Evolutionary conservation across 2,113 vertebrate species (phyloP).

Genomic region (Sinocyclocheilus rhinocerous): DNA sequence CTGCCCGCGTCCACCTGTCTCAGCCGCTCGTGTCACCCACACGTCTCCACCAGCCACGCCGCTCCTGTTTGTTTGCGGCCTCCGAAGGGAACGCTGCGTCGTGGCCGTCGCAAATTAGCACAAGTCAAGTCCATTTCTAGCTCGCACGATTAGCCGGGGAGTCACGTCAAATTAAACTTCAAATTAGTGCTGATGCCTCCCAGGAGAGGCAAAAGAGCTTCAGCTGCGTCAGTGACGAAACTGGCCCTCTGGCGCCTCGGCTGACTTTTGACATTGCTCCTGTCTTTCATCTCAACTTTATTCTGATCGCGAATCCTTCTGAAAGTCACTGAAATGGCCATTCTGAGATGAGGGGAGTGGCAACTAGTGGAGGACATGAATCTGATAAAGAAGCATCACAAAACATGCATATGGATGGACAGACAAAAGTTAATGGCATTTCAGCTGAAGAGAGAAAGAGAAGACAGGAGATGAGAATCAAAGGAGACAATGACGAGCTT

Average conservation of each 20-base stretch:
- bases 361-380: background rate
- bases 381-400: background rate
- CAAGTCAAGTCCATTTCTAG: conserved; percentile 76
- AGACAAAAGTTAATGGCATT: too few relatives aligned
- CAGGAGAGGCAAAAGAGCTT: conserved; percentile 53
- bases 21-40: conserved; percentile 55
- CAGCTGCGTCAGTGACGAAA: background rate
- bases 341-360: background rate
- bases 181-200: conserved; percentile 74
- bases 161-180: conserved; percentile 80
- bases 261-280: conserved; percentile 10
- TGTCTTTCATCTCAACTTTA: conserved; percentile 28
- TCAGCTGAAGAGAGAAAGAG: too few relatives aligned
- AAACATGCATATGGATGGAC: too few relatives aligned
- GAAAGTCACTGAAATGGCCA: background rate
- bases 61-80: conserved; percentile 53
- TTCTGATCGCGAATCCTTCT: conserved; percentile 53
- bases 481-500: too few relatives aligned
- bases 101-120: conserved; percentile 71
- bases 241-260: conserved; percentile 46
- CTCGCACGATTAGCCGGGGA: conserved; percentile 72
- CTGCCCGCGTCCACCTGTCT: conserved; percentile 64
- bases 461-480: too few relatives aligned
- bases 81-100: conserved; percentile 51
- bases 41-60: conserved; percentile 22